Conservation (phyloP, 1,140 invertebrate species). For the fruit fly (Drosophila melanogaster) region DNA sequence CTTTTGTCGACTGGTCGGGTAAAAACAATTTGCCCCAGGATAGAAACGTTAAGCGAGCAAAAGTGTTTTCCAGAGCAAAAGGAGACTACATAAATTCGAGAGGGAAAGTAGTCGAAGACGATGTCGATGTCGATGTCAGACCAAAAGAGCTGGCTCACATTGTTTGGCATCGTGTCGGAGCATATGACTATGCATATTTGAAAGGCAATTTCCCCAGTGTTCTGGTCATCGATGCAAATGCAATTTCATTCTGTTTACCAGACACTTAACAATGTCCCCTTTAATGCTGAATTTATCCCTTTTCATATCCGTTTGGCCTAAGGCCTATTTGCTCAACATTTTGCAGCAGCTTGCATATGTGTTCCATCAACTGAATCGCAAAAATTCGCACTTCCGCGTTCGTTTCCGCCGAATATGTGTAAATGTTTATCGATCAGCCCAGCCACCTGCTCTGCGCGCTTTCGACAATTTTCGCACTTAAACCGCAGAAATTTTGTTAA, state of each 20-base stretch:
- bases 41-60: constrained; percentile 61
- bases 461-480: constrained; percentile 74
- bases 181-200: constrained; percentile 82
- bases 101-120: neutral
- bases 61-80: constrained; percentile 17
- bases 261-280: constrained; percentile 50
- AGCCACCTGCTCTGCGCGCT: constrained; percentile 23
- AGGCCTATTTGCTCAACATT: constrained; percentile 27
- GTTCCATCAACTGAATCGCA: constrained; percentile 77
- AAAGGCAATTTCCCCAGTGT: constrained; percentile 67
- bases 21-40: constrained; percentile 51
- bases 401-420: constrained; percentile 41
- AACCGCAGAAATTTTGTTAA: constrained; percentile 77
- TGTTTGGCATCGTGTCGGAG: constrained; percentile 58
- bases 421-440: constrained; percentile 46
- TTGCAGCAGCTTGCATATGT: constrained; percentile 56
- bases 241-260: constrained; percentile 75
- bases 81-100: constrained; percentile 57
- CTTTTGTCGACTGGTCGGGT: constrained; percentile 14
- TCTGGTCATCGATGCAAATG: constrained; percentile 66
- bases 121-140: neutral
- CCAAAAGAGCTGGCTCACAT: constrained; percentile 42
- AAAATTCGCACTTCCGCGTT: constrained; percentile 72
- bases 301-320: constrained; percentile 55
- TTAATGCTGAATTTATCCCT: constrained; percentile 50